Evolutionary conservation across 2,113 vertebrate genomes (phyloP).

Genomic region (Triplophysa dalaica): DNA sequence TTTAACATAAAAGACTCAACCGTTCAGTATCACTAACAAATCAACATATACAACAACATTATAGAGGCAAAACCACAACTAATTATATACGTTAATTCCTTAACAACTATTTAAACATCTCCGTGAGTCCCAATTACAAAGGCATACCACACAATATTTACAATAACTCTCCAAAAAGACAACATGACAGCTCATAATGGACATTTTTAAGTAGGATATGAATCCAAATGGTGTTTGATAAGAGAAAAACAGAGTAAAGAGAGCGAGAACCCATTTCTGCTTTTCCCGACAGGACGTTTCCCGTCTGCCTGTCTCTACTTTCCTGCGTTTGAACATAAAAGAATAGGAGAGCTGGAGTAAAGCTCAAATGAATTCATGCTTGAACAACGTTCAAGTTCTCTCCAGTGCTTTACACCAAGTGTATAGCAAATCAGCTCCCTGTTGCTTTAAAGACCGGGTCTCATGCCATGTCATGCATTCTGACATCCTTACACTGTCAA

Average conservation of each 20-base stretch:
- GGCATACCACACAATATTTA: background rate
- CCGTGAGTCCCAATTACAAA: no score
- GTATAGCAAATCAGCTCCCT: background rate
- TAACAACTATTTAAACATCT: no score
- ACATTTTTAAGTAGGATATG: no score
- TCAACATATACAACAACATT: no score
- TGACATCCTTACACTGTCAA: no score
- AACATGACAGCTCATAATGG: background rate
- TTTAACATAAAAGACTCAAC: no score
- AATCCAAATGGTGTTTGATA: background rate
- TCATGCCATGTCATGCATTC: no score
- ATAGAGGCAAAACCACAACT: no score
- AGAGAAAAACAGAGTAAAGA: background rate
- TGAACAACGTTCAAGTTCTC: slow-evolving; percentile 9
- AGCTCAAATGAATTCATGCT: slow-evolving; percentile 3
- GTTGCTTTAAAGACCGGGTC: background rate
- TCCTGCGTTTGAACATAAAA: slow-evolving; percentile 25
- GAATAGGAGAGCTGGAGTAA: slow-evolving; percentile 3
- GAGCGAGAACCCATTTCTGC: background rate
- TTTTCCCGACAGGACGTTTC: slow-evolving; percentile 37
- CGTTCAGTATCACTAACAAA: no score
- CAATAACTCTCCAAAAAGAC: background rate
- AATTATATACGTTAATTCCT: no score
- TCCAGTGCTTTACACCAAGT: background rate
- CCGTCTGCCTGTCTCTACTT: slow-evolving; percentile 15